Base-by-base conservation (phyloP, 2,113 vertebrate genomes). In the Varanus salvator region DNA sequence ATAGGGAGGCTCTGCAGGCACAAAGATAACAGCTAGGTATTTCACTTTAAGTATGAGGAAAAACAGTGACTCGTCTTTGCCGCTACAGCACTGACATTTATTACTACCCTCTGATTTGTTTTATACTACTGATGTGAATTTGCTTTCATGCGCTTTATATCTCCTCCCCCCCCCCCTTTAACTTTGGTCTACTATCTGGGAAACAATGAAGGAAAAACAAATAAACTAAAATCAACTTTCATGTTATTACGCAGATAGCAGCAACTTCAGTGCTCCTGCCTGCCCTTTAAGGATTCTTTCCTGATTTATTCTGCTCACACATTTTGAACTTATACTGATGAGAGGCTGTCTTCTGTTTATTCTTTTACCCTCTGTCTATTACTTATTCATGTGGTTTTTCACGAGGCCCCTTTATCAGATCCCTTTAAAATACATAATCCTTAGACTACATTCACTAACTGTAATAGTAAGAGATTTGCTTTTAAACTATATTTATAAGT, bases 21-120 rank as follows among this genome's bases (percentile, higher is more conserved):
- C 96, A 91, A 92, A 98, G 98, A 98, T 98, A 98, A 98, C 97
- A 96, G 96, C 96, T 96, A 97, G 97, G 98, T 97, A 97, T 98
- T 98, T 97, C 97, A 96, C 97, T 97, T 97, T 97, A 98, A 98
- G 96, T 96, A 94, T 93, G 89, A 95, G 95, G 92, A 95, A 96
- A 97, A 96, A 87, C 89, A 78, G 93, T 85, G 90, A 71, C 87
- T 95, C 23, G 91, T 95, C 93, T 96, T 93, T 93, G 93, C 96
- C 92, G 95, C 91, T 92, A 92, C 90, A 95, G 95, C 93, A 85
- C 93, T 97, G 96, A 97, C 97, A 97, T 97, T 98, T 98, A 98
- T 97, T 97, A 95, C 97, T 94, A 90, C 92, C 87, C 93, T 90
- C 93, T 94, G 96, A 95, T 96, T 96, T 96, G 95, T 95, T 97